A percentile compares a stretch with the other conserved stretches of the same genome.
phyloP scores from a whole-genome alignment of 53 echinoderm and acorn worm species.

The Holothuria leucospilota region DNA sequence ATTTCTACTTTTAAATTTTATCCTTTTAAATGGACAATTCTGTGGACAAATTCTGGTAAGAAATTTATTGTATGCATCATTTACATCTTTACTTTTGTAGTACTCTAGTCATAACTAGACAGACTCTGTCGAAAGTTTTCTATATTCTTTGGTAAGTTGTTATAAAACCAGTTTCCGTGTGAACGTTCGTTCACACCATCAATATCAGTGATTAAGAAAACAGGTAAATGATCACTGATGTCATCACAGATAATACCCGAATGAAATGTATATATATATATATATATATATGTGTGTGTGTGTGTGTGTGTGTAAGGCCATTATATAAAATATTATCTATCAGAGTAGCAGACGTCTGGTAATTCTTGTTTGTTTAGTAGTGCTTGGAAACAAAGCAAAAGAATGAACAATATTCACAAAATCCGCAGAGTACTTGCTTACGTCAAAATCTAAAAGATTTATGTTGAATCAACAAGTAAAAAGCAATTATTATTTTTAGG shows the following conservation, averaged over 20 bases:
- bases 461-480: too few relatives aligned
- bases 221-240: conserved; percentile 14
- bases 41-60: not conserved
- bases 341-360: too few relatives aligned
- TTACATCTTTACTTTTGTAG: not conserved
- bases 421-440: not conserved
- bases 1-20: not conserved
- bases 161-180: not conserved
- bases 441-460: too few relatives aligned
- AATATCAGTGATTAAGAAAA: not conserved
- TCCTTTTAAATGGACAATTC: not conserved
- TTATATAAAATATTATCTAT: conserved; percentile 7
- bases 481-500: too few relatives aligned
- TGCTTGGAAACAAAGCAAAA: too few relatives aligned
- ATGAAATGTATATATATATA: too few relatives aligned
- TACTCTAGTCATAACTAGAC: not conserved
- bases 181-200: not conserved
- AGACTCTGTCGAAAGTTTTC: not conserved
- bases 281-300: too few relatives aligned
- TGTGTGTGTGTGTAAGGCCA: not conserved
- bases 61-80: not conserved
- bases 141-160: not conserved
- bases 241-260: too few relatives aligned
- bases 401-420: too few relatives aligned
- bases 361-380: too few relatives aligned